Conservation (phyloP, 2,888 invertebrate species). For the Priocnemis perturbator region DNA sequence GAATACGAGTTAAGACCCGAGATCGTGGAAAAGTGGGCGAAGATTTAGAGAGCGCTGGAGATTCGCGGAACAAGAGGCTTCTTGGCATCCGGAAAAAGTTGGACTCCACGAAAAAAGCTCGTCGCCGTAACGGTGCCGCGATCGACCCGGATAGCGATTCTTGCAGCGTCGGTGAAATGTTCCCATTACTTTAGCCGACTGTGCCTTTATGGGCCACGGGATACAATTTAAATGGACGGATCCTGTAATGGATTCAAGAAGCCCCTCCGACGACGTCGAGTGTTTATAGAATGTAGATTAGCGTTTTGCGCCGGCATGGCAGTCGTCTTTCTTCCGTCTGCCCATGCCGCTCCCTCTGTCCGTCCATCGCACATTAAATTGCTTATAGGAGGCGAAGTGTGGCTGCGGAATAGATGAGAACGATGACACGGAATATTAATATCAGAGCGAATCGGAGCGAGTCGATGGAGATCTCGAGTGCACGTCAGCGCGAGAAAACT, state of each 20-base stretch:
- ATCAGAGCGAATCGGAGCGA: slow-evolving; percentile 28
- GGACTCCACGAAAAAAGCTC: neutral
- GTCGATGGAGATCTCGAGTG: slow-evolving; percentile 18
- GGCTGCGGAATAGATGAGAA: no score
- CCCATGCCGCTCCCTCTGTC: no score
- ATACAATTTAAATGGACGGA: no score
- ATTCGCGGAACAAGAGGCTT: slow-evolving; percentile 11
- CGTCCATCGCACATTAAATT: no score
- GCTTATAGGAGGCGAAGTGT: no score
- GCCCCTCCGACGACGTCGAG: neutral
- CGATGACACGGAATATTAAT: slow-evolving; percentile 5
- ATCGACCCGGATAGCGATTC: no score
- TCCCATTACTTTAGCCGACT: neutral
- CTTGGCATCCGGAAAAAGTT: slow-evolving; percentile 2
- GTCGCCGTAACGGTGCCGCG: no score
- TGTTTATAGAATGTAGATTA: neutral
- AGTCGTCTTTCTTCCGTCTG: no score
- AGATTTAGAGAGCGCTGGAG: no score
- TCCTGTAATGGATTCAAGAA: neutral
- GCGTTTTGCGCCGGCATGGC: neutral
- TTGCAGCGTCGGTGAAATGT: neutral
- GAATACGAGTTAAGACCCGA: no score
- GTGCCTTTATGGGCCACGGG: neutral
- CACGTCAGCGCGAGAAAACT: slow-evolving; percentile 1
- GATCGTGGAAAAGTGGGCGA: no score